Percentiles rank a stretch among this genome's conserved stretches.
Evolutionary conservation across 53 echinoderm and acorn worm genomes (phyloP).

Genomic region (Astropecten irregularis): DNA sequence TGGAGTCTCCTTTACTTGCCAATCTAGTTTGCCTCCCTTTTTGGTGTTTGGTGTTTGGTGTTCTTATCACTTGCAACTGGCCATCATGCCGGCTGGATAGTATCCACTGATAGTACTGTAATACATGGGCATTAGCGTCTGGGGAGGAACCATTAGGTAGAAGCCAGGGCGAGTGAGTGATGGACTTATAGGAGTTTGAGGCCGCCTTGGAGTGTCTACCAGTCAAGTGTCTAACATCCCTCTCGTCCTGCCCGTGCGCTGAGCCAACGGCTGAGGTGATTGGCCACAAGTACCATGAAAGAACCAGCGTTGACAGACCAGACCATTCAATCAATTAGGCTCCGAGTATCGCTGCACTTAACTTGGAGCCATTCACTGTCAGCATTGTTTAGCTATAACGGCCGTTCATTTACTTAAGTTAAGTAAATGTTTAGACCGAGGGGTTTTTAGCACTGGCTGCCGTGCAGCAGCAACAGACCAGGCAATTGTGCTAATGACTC

Average conservation of each 20-base stretch:
- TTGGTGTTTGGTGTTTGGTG: background rate
- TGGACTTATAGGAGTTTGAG: slow-evolving; percentile 24
- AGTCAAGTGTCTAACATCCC: slow-evolving; percentile 44
- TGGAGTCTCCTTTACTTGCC: background rate
- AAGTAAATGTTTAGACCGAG: slow-evolving; percentile 64
- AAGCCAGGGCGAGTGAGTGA: slow-evolving; percentile 10
- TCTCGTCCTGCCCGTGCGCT: background rate
- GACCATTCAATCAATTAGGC: slow-evolving; percentile 74
- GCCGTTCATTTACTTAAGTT: slow-evolving; percentile 64
- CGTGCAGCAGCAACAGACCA: slow-evolving; percentile 21
- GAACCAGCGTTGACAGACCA: slow-evolving; percentile 59
- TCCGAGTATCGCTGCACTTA: slow-evolving; percentile 61
- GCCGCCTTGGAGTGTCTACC: slow-evolving; percentile 24
- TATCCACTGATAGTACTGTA: slow-evolving; percentile 38
- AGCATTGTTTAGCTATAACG: slow-evolving; percentile 76
- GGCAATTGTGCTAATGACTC: slow-evolving; percentile 59
- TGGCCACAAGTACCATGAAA: slow-evolving; percentile 50
- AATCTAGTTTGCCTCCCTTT: background rate
- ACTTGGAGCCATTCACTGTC: slow-evolving; percentile 84
- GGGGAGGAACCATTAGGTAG: slow-evolving; percentile 41
- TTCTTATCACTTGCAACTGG: slow-evolving; percentile 48
- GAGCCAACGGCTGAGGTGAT: slow-evolving; percentile 32
- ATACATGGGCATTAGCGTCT: slow-evolving; percentile 12
- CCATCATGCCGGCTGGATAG: slow-evolving; percentile 44
- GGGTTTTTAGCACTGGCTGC: slow-evolving; percentile 30